Evolutionary conservation across 2,888 invertebrate species (phyloP), one percentile per base, ranked within the genome.

Genomic region (Ganaspis brasiliensis): DNA sequence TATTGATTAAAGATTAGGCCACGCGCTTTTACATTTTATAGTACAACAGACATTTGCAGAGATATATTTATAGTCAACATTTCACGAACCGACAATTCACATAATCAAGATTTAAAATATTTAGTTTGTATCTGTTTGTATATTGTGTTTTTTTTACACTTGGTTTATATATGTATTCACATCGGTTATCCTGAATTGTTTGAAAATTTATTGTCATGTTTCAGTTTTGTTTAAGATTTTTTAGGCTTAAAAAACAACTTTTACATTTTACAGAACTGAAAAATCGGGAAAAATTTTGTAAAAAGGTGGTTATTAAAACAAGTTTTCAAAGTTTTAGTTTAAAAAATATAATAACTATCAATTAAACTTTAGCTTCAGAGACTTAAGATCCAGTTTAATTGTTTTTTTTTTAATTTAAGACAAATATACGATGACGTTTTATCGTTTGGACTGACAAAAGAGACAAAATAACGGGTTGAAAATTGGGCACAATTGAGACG

Each of bases 401-500:
- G 16, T 4, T 49, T n/a, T 49, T 49, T 49, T 49, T 49, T n/a
- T 6, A 49, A 49, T 2, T 49, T 3, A n/a, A n/a, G 16, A 26
- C 26, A 59, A 59, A 59, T n/a, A 59, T 59, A 59, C 59, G 31
- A n/a, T 31, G 59, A 59, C 31, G 16, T 31, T 59, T 31, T 59
- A 59, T 26, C 57, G n/a, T 59, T 59, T 59, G 5, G 6, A 12
- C 31, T 59, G 59, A 59, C 31, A 59, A 35, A 35, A 6, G 31
- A 61, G 37, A 21, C 19, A 40, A 63, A 63, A 21, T 40, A 63
- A 63, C 40, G 63, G 63, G 19, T 37, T 37, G 21, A 63, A 63
- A 63, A 63, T 63, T 63, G 37, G 40, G 37, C 21, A 40, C 63
- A 63, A 40, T 63, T 63, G 63, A 63, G 63, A 63, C 12, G 40